Evolutionary conservation across 2,113 vertebrate genomes (phyloP), one percentile per base, ranked within the genome.

Genomic region (Melanostigma gelatinosum): DNA sequence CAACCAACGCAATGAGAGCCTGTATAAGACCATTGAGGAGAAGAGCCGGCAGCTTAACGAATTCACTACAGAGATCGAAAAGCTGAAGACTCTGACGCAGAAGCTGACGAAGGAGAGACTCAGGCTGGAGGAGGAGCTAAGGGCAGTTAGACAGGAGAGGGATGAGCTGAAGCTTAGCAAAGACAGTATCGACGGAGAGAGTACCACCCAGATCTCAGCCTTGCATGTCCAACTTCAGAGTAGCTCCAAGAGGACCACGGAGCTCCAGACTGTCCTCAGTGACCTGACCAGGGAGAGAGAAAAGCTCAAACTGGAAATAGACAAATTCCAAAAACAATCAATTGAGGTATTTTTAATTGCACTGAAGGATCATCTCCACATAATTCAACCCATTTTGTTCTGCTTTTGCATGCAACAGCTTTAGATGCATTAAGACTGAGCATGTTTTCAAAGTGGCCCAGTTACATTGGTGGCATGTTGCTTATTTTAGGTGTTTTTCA

Each of bases 261-360:
- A 99, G 73, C 97, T 97, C 87, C 97, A 99, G 95, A 92, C 93
- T 77, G 94, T 97, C 93, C 96, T 98, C 96, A 97, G 94, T 96
- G 97, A 97, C 93, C 96, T 99, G 91, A 97, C 97, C 94, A 98
- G 96, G 95, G 97, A 99, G 95, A 98, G 98, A 94, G 97, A 97
- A 96, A 98, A 96, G 94, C 97, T 99, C 94, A 98, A 96, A 96
- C 91, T 94, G 97, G 97, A 99, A 97, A 97, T 98, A 96, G 96
- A 97, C 94, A 97, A 96, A 97, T 95, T 97, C 96, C 97, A 98
- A 98, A 99, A 98, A 96, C 97, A 99, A 92, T 97, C 96, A 63
- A 91, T 96, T 89, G 97, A 99, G 98, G 98, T 99, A 99, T 95
- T 87, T 91, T 88, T 91, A 74, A 91, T 77, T 97, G 82, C 95